These are phyloP conservation scores for Chymomyza procnemis DNA, from an alignment of 2,888 invertebrate species.

Conservation along the genomic window DNA sequence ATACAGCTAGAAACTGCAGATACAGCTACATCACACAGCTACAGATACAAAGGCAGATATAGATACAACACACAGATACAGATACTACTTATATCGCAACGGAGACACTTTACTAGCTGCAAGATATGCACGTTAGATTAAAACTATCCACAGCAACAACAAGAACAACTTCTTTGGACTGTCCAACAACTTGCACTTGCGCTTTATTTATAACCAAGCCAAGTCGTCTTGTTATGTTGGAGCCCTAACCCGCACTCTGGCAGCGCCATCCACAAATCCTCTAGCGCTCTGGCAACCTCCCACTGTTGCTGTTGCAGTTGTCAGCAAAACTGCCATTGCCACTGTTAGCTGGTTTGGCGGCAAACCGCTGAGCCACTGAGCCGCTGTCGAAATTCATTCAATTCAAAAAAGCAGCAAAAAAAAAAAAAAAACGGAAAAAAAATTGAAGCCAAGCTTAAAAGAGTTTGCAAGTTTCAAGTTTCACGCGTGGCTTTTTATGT, in stretches of 20 bases:
- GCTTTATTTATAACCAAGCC: constrained; percentile 7
- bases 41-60: neutral
- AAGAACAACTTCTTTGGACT: neutral
- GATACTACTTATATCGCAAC: neutral
- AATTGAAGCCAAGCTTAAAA: neutral
- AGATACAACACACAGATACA: neutral
- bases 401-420: too few species aligned
- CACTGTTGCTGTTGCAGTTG: constrained; percentile 14
- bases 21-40: neutral
- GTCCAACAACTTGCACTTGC: neutral
- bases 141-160: neutral
- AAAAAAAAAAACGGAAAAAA: constrained; percentile 9
- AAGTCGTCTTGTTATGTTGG: neutral
- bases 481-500: constrained; percentile 55
- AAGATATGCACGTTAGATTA: constrained; percentile 16
- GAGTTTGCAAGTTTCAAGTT: constrained; percentile 56
- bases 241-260: neutral
- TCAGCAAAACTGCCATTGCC: neutral
- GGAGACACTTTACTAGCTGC: neutral
- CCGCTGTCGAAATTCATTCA: constrained; percentile 65
- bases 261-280: neutral
- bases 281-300: constrained; percentile 11
- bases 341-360: neutral
- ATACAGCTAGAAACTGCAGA: too few species aligned
- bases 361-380: constrained; percentile 14